Evolutionary conservation across 2,888 invertebrate species (phyloP).

Genomic region (Pilophorus perplexus): DNA sequence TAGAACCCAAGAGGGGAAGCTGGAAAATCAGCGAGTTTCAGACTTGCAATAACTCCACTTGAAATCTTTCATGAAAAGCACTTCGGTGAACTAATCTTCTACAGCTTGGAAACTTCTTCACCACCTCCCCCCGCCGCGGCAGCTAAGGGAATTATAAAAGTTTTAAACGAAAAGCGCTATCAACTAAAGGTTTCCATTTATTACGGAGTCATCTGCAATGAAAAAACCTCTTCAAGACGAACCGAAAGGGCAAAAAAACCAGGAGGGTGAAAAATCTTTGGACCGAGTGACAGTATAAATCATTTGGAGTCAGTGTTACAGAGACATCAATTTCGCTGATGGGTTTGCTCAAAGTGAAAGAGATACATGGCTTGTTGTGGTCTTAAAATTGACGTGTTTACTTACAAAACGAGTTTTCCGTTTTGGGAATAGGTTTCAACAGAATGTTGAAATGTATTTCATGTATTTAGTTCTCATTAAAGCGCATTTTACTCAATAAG

Average conservation of each 20-base stretch:
- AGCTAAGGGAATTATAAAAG: constrained; percentile 40
- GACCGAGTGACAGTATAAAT: constrained; percentile 15
- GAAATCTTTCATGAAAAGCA: constrained; percentile 39
- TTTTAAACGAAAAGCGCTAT: constrained; percentile 40
- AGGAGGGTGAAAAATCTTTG: constrained; percentile 16
- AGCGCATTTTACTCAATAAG: too few relatives aligned
- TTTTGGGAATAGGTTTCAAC: too few relatives aligned
- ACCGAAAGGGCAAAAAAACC: not conserved
- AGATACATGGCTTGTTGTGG: too few relatives aligned
- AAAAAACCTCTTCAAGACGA: not conserved
- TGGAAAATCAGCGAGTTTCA: constrained; percentile 37
- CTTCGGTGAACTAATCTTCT: constrained; percentile 39
- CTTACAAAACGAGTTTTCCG: too few relatives aligned
- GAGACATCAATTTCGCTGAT: not conserved
- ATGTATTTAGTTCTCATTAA: too few relatives aligned
- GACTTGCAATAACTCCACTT: constrained; percentile 35
- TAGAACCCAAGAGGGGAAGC: not conserved
- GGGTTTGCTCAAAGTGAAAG: too few relatives aligned
- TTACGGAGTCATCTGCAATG: constrained; percentile 35
- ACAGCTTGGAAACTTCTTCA: constrained; percentile 34
- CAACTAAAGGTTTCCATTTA: constrained; percentile 41
- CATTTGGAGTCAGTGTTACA: not conserved
- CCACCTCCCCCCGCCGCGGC: not conserved
- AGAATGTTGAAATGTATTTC: too few relatives aligned
- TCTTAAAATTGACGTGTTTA: too few relatives aligned